These are phyloP conservation scores for Diacarnus erythraeanus DNA, from an alignment of 37 sponge, comb jelly and placozoan species.

Conservation along the genomic window DNA sequence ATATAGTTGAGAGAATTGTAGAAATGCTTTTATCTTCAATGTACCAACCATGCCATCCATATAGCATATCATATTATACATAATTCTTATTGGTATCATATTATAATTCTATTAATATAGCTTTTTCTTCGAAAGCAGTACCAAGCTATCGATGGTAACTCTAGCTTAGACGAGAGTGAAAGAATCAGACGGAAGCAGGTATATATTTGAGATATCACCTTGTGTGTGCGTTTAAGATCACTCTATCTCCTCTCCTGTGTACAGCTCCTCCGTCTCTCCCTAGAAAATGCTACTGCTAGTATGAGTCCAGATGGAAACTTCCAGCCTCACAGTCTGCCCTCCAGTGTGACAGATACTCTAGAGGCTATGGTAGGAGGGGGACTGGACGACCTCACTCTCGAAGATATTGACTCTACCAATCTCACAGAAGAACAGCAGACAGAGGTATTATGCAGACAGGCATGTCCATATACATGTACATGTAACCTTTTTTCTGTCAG, in stretches of 20 bases:
- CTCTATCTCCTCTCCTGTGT: not conserved
- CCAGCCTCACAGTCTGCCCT: conserved; percentile 72
- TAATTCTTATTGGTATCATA: no score
- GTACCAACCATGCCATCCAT: no score
- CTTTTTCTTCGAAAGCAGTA: conserved; percentile 60
- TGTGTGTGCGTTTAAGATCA: not conserved
- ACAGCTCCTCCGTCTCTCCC: conserved; percentile 45
- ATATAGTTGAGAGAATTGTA: no score
- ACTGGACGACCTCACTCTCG: conserved; percentile 76
- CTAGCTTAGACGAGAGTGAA: conserved; percentile 66
- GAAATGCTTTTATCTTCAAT: no score
- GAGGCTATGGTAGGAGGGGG: conserved; percentile 75
- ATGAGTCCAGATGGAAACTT: conserved; percentile 52
- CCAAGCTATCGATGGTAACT: conserved; percentile 69
- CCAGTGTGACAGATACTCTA: conserved; percentile 68
- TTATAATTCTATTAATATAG: no score
- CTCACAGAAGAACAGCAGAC: conserved; percentile 26
- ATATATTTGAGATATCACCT: not conserved
- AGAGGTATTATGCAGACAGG: no score
- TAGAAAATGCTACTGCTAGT: conserved; percentile 35
- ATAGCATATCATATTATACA: no score
- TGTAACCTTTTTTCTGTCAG: no score
- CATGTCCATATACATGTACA: no score
- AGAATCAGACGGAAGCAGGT: conserved; percentile 55
- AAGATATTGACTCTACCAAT: conserved; percentile 55